These are phyloP conservation scores for Trichomycterus rosablanca DNA, from an alignment of 2,113 vertebrate genomes.

Conservation along the genomic window DNA sequence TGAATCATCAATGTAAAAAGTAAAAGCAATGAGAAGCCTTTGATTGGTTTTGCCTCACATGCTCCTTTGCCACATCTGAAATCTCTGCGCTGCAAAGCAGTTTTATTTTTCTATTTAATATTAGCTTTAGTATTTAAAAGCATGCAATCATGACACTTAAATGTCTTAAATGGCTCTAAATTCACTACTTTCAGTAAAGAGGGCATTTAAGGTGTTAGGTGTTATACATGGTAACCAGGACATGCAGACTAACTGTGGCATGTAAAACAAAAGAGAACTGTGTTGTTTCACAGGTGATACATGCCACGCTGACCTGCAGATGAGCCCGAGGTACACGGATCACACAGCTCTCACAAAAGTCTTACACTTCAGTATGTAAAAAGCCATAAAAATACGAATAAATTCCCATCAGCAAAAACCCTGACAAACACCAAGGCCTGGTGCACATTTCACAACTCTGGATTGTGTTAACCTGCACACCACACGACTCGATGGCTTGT, in stretches of 20 bases:
- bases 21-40: conserved; percentile 49
- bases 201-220: background rate
- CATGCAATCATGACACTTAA: too few species aligned
- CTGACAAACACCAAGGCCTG: too few species aligned
- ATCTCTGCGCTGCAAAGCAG: conserved; percentile 35
- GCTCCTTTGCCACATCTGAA: conserved; percentile 51
- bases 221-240: conserved; percentile 17
- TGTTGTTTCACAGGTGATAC: conserved; percentile 32
- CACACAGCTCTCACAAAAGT: conserved; percentile 7
- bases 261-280: conserved; percentile 19
- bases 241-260: too few species aligned
- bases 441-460: too few species aligned
- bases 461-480: too few species aligned
- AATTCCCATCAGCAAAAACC: too few species aligned
- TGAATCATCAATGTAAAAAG: conserved; percentile 33
- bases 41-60: conserved; percentile 48
- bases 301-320: conserved; percentile 24
- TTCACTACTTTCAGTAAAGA: too few species aligned
- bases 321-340: conserved; percentile 9
- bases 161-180: too few species aligned
- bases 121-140: too few species aligned
- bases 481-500: too few species aligned
- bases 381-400: too few species aligned
- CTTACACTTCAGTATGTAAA: too few species aligned
- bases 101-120: conserved; percentile 40